Percentiles rank a stretch among this genome's conserved stretches.
These are phyloP conservation scores for Metaphire vulgaris DNA, from an alignment of 1,140 invertebrate species.

Conservation along the genomic window DNA sequence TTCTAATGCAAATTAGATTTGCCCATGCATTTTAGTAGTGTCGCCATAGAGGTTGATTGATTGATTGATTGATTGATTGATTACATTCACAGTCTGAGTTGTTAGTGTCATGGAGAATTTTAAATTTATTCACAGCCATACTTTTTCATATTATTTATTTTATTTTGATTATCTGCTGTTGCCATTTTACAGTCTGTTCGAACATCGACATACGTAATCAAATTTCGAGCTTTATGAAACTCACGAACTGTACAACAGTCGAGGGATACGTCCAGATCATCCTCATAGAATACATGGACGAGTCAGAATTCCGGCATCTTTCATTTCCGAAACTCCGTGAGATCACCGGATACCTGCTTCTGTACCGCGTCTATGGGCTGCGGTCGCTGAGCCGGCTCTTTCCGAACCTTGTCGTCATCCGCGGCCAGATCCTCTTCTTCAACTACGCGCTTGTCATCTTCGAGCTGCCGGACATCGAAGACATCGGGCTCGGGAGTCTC, in stretches of 20 bases:
- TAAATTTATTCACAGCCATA: no score
- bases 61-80: no score
- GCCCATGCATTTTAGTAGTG: no score
- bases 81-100: no score
- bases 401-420: constrained; percentile 87
- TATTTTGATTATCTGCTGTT: no score
- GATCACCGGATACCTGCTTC: constrained; percentile 65
- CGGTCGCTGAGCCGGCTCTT: constrained; percentile 73
- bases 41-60: no score
- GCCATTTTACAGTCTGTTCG: background rate
- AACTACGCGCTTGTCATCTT: constrained; percentile 82
- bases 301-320: background rate
- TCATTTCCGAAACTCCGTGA: constrained; percentile 62
- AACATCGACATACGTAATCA: background rate
- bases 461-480: constrained; percentile 59
- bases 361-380: constrained; percentile 71
- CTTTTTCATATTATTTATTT: no score
- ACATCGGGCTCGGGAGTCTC: constrained; percentile 74
- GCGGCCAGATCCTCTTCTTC: constrained; percentile 73
- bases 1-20: no score
- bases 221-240: background rate
- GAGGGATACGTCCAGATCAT: background rate
- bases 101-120: no score
- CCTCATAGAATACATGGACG: background rate
- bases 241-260: background rate